Evolutionary conservation across 2,113 vertebrate genomes (phyloP).

Genomic region (Ivindomyrus marchei): DNA sequence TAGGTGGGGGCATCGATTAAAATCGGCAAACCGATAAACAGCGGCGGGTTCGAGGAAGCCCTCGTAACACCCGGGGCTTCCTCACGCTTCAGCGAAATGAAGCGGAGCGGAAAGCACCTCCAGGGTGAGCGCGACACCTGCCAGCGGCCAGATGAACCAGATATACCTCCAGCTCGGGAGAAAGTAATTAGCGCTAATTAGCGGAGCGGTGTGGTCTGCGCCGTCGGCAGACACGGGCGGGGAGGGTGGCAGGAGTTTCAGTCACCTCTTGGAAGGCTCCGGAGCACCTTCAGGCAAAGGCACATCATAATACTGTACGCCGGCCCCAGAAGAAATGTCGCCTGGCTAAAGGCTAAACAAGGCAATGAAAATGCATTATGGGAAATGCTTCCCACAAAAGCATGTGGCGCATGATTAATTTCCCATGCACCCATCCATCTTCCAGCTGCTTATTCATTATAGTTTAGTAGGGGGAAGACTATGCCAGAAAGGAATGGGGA

Average conservation of each 20-base stretch:
- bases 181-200: constrained; percentile 11
- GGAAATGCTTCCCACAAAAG: not conserved
- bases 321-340: not conserved
- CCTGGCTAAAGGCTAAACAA: not conserved
- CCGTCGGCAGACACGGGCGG: not conserved
- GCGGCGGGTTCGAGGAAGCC: not conserved
- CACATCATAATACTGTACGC: not conserved
- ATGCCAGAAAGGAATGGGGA: not conserved
- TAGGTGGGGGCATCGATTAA: not conserved
- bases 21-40: not conserved
- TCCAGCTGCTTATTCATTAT: not conserved
- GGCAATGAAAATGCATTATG: not conserved
- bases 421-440: not conserved
- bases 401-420: not conserved
- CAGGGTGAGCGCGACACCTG: not conserved
- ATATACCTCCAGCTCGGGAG: no score
- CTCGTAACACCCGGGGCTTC: not conserved
- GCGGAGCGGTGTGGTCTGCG: no score
- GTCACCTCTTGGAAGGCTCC: not conserved
- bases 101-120: not conserved
- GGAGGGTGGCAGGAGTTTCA: not conserved
- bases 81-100: not conserved
- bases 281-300: not conserved
- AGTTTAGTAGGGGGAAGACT: not conserved
- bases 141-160: not conserved